These are phyloP conservation scores for Cheilinus undulatus DNA, from an alignment of 2,113 vertebrate genomes.

Conservation along the genomic window DNA sequence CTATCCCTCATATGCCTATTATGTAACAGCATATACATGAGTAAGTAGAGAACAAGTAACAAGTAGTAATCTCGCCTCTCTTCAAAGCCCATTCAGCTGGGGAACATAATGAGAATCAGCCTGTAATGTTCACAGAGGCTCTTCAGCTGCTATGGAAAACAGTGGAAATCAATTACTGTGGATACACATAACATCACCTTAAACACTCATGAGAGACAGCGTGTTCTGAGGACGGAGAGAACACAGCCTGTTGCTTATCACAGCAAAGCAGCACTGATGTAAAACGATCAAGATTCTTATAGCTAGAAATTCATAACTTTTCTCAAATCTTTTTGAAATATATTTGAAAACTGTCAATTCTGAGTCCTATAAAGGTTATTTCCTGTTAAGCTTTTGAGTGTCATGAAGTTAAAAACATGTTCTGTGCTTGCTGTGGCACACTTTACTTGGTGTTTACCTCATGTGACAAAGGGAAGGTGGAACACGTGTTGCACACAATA, in stretches of 20 bases:
- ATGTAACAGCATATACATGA: background rate
- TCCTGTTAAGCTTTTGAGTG: constrained; percentile 16
- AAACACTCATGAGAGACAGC: background rate
- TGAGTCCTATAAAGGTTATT: constrained; percentile 20
- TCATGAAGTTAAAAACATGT: constrained; percentile 6
- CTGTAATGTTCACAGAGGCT: constrained; percentile 9
- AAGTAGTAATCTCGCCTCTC: constrained; percentile 9
- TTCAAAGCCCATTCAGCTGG: constrained; percentile 32
- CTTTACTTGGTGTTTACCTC: background rate
- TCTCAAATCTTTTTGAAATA: background rate
- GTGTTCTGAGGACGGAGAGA: constrained; percentile 16
- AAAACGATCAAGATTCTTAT: background rate
- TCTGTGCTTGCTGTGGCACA: background rate
- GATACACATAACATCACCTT: constrained; percentile 31
- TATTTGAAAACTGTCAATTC: background rate
- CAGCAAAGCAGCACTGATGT: background rate
- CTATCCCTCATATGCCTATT: background rate
- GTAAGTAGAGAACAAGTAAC: constrained; percentile 10
- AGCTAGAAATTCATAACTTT: no score
- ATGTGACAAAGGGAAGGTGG: background rate
- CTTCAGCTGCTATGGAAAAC: constrained; percentile 29
- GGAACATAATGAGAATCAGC: constrained; percentile 25
- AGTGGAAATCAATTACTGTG: constrained; percentile 40
- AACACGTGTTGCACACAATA: background rate
- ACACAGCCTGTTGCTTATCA: constrained; percentile 9